Evolutionary conservation across 2,797 vertebrate species (phyloP).

Genomic region (Brotula barbata): DNA sequence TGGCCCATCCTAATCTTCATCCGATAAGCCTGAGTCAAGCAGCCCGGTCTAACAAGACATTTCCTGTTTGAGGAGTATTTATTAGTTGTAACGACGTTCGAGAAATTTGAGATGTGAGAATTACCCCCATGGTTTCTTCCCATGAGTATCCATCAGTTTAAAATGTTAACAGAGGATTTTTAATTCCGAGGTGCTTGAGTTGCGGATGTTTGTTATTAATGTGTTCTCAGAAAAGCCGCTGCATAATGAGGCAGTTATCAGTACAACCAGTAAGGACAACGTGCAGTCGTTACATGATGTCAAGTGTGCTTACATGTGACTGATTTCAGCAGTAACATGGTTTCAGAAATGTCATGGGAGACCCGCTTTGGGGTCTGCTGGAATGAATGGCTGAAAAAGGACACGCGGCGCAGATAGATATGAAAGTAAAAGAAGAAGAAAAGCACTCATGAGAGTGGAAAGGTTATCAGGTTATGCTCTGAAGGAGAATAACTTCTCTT

Average conservation of each 20-base stretch:
- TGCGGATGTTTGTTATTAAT: slow-evolving; percentile 35
- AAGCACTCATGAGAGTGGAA: too few species aligned
- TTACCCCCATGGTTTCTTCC: slow-evolving; percentile 41
- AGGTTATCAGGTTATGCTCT: too few species aligned
- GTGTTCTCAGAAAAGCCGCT: slow-evolving; percentile 17
- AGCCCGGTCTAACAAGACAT: slow-evolving; percentile 41
- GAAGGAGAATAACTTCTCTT: too few species aligned
- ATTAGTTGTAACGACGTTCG: slow-evolving; percentile 46
- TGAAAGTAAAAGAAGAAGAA: too few species aligned
- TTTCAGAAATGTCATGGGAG: too few species aligned
- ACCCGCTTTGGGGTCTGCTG: too few species aligned
- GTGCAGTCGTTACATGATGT: background rate
- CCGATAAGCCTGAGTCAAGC: slow-evolving; percentile 15
- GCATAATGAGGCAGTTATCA: slow-evolving; percentile 37
- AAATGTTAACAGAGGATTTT: slow-evolving; percentile 37
- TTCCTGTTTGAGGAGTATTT: slow-evolving; percentile 61
- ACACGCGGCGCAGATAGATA: too few species aligned
- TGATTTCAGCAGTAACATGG: too few species aligned
- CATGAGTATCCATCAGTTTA: slow-evolving; percentile 41
- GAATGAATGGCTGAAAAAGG: too few species aligned
- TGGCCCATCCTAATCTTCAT: slow-evolving; percentile 8
- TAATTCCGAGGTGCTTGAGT: slow-evolving; percentile 39
- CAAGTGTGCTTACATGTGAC: too few species aligned
- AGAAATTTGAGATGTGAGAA: slow-evolving; percentile 48
- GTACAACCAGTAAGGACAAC: background rate